Evolutionary conservation across 92 coral and sea anemone genomes (phyloP), one percentile per base, ranked within the genome.

Genomic region (Virgularia gustaviana): DNA sequence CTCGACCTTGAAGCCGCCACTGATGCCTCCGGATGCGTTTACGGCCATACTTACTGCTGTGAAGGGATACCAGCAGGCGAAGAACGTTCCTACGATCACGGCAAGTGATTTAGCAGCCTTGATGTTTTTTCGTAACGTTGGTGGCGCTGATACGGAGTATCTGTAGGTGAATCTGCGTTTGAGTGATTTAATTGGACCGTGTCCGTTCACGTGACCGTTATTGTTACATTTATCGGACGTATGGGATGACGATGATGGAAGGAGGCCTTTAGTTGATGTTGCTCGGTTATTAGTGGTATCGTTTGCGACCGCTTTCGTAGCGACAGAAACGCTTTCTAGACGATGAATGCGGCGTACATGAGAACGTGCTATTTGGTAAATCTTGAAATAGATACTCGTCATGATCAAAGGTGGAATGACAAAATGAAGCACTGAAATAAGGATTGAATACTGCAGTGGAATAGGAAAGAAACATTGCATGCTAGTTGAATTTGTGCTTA

Each of bases 21-120:
- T 35, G 0, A 24, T 31, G 4, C 41, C 36, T 3, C 53, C 28
- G 61, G 60, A 79, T 57, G 79, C 38, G 15, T 70, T 80, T 1
- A 31, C 71, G 2, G 36, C 51, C 43, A 85, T 39, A 34, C 89
- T 85, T 4, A 63, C 57, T 3, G 76, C 38, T 19, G 82, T 80
- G 61, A 25, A 64, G 0, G 89, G 89, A 22, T 80, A 65, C 89
- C 89, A 85, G 22, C 89, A 85, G 28, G 75, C 31, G 10, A 85
- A 51, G 42, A 85, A 85, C 20, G 78, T 72, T 65, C 85, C 78
- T 2, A 85, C 89, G 29, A 85, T 75, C 35, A 85, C 33, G 2
- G 89, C 82, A 35, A 85, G 73, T 28, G 79, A 55, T 63, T 80
- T 80, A 0, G 89, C 85, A 3, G 89, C 89, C 32, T 68, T 70